phyloP scores from a whole-genome alignment of 2,797 vertebrate genomes.

The Acanthurus lineatus region DNA sequence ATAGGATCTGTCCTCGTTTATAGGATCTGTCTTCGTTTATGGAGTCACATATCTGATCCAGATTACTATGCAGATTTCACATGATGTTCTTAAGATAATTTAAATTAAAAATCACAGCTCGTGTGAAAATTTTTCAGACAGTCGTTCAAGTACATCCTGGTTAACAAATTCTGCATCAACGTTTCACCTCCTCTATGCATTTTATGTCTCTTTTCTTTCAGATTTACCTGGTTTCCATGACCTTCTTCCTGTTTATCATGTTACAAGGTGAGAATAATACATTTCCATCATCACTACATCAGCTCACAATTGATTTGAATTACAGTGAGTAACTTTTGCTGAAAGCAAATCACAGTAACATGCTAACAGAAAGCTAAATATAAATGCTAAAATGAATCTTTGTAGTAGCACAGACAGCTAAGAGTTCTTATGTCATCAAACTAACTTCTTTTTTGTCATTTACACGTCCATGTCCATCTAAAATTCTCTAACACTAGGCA shows the following conservation, averaged over 20 bases:
- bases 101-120: background rate
- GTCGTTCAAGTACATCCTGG: background rate
- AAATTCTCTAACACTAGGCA: background rate
- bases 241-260: slow-evolving; percentile 60
- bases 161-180: background rate
- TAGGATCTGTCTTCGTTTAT: no score
- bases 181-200: background rate
- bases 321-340: background rate
- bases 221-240: slow-evolving; percentile 59
- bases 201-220: slow-evolving; percentile 65
- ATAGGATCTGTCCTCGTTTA: background rate
- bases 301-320: slow-evolving; percentile 6
- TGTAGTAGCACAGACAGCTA: no score
- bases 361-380: background rate
- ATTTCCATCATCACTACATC: background rate
- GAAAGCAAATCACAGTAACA: slow-evolving; percentile 3
- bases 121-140: background rate
- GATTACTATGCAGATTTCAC: background rate
- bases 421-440: no score
- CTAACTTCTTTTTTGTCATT: background rate
- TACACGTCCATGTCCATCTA: background rate
- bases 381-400: background rate
- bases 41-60: background rate
- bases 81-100: background rate
- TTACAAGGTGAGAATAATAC: slow-evolving; percentile 76